Evolutionary conservation across 2,797 vertebrate species (phyloP).

Genomic region (Enteromius unitaeniatus): DNA sequence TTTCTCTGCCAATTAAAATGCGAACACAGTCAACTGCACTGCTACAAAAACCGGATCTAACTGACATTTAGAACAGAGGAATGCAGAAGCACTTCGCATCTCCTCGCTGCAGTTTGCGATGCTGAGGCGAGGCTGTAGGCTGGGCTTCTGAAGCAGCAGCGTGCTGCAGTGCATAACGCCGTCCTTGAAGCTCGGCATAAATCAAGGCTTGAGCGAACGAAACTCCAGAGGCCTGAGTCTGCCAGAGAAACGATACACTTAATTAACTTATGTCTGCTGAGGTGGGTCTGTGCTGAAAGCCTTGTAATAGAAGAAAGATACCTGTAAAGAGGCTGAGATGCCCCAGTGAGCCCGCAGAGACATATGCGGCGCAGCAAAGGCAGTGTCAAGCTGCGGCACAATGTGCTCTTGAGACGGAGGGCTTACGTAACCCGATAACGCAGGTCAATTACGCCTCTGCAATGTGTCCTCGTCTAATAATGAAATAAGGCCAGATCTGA

Average conservation of each 20-base stretch:
- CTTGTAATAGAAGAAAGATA: slow-evolving; percentile 54
- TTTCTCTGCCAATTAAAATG: not conserved
- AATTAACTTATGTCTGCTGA: slow-evolving; percentile 64
- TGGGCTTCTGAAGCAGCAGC: slow-evolving; percentile 24
- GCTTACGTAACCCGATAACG: slow-evolving; percentile 24
- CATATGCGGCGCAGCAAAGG: not conserved
- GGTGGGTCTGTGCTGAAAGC: slow-evolving; percentile 49
- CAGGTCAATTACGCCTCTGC: slow-evolving; percentile 25
- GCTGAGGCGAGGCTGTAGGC: slow-evolving; percentile 21
- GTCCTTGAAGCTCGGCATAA: slow-evolving; percentile 63
- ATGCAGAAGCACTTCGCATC: not conserved
- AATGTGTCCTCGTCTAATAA: not conserved
- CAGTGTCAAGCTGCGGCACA: not conserved
- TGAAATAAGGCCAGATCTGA: slow-evolving; percentile 28
- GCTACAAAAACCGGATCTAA: not conserved
- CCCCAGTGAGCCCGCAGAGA: slow-evolving; percentile 23
- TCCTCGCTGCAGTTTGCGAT: not conserved
- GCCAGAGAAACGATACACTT: slow-evolving; percentile 63
- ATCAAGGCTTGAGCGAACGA: slow-evolving; percentile 55
- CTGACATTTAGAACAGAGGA: not conserved
- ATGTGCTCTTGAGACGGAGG: not conserved
- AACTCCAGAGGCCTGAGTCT: slow-evolving; percentile 41
- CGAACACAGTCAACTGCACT: not conserved
- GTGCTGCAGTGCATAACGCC: slow-evolving; percentile 49
- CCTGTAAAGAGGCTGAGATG: not conserved